These are phyloP conservation scores for Paragorgia papillata DNA, from an alignment of 92 coral and sea anemone species.

Conservation along the genomic window DNA sequence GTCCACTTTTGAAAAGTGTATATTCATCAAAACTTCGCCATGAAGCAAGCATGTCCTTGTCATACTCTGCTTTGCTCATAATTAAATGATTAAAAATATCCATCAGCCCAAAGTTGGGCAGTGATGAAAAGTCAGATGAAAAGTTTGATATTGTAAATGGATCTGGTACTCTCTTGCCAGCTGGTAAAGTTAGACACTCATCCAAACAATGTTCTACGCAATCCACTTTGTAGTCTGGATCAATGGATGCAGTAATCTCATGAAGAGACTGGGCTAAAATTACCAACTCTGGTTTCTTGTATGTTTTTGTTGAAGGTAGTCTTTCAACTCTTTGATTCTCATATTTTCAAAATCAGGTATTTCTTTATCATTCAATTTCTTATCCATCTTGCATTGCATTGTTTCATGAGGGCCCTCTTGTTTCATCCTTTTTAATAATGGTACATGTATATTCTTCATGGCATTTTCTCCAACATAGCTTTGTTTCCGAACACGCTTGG, in stretches of 20 bases:
- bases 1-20: slow-evolving; percentile 62
- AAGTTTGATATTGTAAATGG: slow-evolving; percentile 65
- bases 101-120: slow-evolving; percentile 72
- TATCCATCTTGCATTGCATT: no score
- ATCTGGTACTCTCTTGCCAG: slow-evolving; percentile 59
- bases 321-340: slow-evolving; percentile 57
- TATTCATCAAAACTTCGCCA: slow-evolving; percentile 71
- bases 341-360: no score
- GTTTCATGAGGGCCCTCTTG: no score
- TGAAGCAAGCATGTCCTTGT: slow-evolving; percentile 66
- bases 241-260: slow-evolving; percentile 55
- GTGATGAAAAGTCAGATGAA: slow-evolving; percentile 69
- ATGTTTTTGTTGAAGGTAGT: slow-evolving; percentile 51
- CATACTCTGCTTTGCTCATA: slow-evolving; percentile 69
- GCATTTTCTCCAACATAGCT: no score
- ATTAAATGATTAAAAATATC: slow-evolving; percentile 71
- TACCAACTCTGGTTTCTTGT: slow-evolving; percentile 63
- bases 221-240: no score
- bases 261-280: slow-evolving; percentile 55
- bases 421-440: no score
- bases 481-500: no score
- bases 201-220: no score
- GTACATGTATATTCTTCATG: no score
- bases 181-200: no score
- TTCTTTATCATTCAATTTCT: no score